Evolutionary conservation across 2,888 invertebrate genomes (phyloP), one percentile per base, ranked within the genome.

Genomic region (Biston stratarius): DNA sequence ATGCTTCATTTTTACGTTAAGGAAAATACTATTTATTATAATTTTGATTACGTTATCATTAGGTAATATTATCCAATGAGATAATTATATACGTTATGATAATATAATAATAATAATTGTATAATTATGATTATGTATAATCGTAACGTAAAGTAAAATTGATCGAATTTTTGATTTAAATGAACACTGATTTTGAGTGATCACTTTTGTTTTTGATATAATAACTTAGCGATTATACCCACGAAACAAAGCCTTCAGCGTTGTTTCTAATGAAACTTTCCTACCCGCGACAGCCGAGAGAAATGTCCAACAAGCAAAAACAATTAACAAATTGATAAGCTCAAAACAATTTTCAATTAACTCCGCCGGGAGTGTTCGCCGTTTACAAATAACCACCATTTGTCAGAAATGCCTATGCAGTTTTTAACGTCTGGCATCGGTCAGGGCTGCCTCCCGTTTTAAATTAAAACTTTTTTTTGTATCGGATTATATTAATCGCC

Each of bases 321-420:
- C 92, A 94, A 94, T 93, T 93, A 93, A 92, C 92, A 90, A 94
- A 93, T 92, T 93, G 92, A 94, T 92, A 93, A 92, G 92, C 92
- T 92, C 89, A 92, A 93, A 94, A 92, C 94, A 94, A 94, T 94
- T 94, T 94, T 94, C 94, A 94, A 94, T 94, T 93, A 94, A 92
- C 92, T 93, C 90, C 83, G 88, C 83, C 85, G 87, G 85, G 88
- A 92, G 90, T 89, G 91, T 91, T 92, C 90, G 89, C 92, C 84
- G 90, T 92, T 92, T 91, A 94, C 92, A 94, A 93, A 94, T 94
- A 93, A 92, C 93, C 90, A 86, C 86, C 92, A 94, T 94, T 93
- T 92, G 89, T 94, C 92, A 92, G 91, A 90, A 91, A 92, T 92
- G 91, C 91, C 94, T 92, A 93, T 94, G 92, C 93, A 93, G 89